phyloP scores from a whole-genome alignment of 2,888 invertebrate species.

The Drosophila birchii region DNA sequence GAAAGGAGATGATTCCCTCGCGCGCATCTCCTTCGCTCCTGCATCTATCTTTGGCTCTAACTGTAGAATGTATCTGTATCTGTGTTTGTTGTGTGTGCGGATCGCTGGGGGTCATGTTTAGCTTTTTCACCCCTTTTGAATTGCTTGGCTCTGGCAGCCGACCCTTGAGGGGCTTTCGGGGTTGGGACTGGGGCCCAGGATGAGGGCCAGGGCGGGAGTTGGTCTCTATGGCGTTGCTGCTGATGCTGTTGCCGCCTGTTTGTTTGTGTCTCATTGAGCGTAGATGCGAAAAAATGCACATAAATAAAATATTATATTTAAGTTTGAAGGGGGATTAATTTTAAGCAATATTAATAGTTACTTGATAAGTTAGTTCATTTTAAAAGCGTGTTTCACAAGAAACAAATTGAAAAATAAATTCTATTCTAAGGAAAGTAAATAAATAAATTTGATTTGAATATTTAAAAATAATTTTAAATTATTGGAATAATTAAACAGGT shows the following conservation, averaged over 20 bases:
- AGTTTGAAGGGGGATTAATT: not conserved
- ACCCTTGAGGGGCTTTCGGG: constrained; percentile 64
- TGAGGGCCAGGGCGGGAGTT: constrained; percentile 18
- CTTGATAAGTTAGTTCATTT: too few relatives aligned
- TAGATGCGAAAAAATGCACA: constrained; percentile 38
- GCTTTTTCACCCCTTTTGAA: constrained; percentile 76
- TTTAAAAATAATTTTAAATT: too few relatives aligned
- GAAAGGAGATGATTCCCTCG: constrained; percentile 34
- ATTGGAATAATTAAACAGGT: too few relatives aligned
- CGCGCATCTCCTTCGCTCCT: constrained; percentile 17
- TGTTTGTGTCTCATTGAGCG: constrained; percentile 81
- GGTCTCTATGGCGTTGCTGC: constrained; percentile 43
- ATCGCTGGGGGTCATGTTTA: constrained; percentile 77
- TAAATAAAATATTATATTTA: not conserved
- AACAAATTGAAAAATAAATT: too few relatives aligned
- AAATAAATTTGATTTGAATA: too few relatives aligned
- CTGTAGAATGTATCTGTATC: constrained; percentile 6
- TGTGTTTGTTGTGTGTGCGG: constrained; percentile 56
- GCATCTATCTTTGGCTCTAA: not conserved
- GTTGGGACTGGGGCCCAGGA: not conserved
- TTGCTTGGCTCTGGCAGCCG: constrained; percentile 68
- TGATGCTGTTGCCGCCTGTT: constrained; percentile 66
- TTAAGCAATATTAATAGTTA: not conserved
- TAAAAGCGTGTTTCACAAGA: too few relatives aligned
- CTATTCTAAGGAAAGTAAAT: too few relatives aligned